A percentile compares a stretch with the other conserved stretches of the same genome.
Conservation (phyloP, 1,140 invertebrate genomes). For the Choristoneura fumiferana region DNA sequence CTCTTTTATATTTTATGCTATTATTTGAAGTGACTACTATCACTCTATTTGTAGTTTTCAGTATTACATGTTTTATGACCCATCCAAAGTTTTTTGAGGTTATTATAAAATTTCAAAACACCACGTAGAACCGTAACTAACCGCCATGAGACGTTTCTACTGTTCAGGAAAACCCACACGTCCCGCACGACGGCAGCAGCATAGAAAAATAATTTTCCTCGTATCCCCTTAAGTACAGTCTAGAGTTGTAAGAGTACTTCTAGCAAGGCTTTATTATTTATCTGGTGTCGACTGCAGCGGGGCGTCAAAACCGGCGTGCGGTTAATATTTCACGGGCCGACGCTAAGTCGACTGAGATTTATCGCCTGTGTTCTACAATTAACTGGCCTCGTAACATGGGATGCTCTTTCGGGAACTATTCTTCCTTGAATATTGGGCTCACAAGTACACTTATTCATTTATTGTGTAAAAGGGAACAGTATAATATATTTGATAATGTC, state of each 20-base stretch:
- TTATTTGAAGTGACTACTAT: too few relatives aligned
- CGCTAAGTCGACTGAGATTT: constrained; percentile 73
- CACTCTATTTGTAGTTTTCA: too few relatives aligned
- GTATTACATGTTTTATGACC: too few relatives aligned
- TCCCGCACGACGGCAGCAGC: too few relatives aligned
- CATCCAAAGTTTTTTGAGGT: too few relatives aligned
- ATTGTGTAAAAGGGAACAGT: too few relatives aligned
- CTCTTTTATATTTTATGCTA: too few relatives aligned
- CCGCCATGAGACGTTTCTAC: too few relatives aligned
- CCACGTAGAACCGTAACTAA: too few relatives aligned
- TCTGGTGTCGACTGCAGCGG: constrained; percentile 42
- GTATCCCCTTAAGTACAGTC: not conserved
- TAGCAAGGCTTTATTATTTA: constrained; percentile 55
- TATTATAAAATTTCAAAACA: too few relatives aligned
- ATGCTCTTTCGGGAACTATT: constrained; percentile 20
- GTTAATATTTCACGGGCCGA: constrained; percentile 73
- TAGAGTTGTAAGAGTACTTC: constrained; percentile 24
- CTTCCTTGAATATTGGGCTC: not conserved
- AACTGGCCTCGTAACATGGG: constrained; percentile 42
- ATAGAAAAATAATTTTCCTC: not conserved
- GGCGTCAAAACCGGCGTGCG: constrained; percentile 64
- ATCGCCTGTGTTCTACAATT: constrained; percentile 68
- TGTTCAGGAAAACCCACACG: too few relatives aligned
- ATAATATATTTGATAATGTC: too few relatives aligned
- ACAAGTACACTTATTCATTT: not conserved